Evolutionary conservation across 1,140 invertebrate species (phyloP).

Genomic region (Akabosia matsudoensis): DNA sequence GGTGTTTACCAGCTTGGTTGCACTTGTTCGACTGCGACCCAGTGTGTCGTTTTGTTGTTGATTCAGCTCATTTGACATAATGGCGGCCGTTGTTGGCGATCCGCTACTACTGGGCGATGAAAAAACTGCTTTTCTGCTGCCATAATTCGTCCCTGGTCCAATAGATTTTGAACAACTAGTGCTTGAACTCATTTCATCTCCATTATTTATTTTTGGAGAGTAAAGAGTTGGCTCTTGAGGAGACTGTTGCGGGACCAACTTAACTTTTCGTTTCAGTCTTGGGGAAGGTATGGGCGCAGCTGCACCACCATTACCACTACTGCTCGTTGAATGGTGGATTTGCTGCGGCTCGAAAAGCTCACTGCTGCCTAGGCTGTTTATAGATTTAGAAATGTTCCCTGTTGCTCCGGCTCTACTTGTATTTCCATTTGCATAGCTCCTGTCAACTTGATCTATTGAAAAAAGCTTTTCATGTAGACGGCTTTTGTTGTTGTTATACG

Average conservation of each 20-base stretch:
- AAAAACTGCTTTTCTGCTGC: slow-evolving; percentile 10
- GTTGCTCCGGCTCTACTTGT: background rate
- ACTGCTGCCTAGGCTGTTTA: background rate
- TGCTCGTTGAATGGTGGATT: background rate
- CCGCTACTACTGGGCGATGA: background rate
- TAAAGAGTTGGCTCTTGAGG: background rate
- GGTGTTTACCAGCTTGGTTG: background rate
- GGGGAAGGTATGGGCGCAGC: slow-evolving; percentile 29
- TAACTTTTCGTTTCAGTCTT: slow-evolving; percentile 31
- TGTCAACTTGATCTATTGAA: slow-evolving; percentile 24
- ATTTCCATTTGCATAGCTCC: slow-evolving; percentile 11
- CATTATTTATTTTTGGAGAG: slow-evolving; percentile 39
- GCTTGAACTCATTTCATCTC: slow-evolving; percentile 30
- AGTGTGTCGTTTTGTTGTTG: background rate
- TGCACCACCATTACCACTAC: no score
- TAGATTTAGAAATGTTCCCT: background rate
- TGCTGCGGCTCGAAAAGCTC: background rate
- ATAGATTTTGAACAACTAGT: slow-evolving; percentile 4
- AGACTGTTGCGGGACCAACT: slow-evolving; percentile 11
- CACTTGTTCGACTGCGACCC: background rate
- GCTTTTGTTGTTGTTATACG: slow-evolving; percentile 3
- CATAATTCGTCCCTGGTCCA: slow-evolving; percentile 26
- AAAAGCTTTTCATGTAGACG: background rate
- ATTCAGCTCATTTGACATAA: background rate
- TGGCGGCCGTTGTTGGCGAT: background rate